Percentiles rank a stretch among this genome's conserved stretches.
phyloP scores from a whole-genome alignment of 2,888 invertebrate genomes.

The Anthrax anthrax region DNA sequence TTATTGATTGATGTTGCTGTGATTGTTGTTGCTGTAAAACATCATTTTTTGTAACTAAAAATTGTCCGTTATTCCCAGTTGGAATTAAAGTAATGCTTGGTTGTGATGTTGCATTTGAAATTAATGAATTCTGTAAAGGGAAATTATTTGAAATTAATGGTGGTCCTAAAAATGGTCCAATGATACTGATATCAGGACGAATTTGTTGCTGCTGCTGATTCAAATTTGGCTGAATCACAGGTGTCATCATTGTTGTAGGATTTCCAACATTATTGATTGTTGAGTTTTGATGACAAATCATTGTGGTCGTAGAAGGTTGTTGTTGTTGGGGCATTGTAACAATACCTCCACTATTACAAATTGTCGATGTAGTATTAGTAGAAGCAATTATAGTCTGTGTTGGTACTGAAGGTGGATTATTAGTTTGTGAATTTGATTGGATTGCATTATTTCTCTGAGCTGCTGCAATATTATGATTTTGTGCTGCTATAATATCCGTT shows the following conservation, averaged over 20 bases:
- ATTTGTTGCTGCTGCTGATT: neutral
- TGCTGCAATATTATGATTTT: no score
- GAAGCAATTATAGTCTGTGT: no score
- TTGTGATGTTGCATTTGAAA: neutral
- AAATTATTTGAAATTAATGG: neutral
- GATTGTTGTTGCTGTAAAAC: neutral
- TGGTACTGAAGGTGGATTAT: no score
- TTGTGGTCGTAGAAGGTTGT: no score
- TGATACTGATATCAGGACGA: neutral
- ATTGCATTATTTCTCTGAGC: no score
- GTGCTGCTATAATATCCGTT: no score
- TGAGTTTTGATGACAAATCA: no score
- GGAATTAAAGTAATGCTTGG: neutral
- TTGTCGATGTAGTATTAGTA: no score
- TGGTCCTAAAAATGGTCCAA: neutral
- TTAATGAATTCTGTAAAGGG: neutral
- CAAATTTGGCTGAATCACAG: no score
- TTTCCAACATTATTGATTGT: neutral
- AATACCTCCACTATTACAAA: neutral
- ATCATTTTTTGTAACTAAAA: neutral
- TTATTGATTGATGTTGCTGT: conserved; percentile 9
- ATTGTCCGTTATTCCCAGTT: neutral
- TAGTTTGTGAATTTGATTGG: no score
- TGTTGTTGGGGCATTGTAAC: no score
- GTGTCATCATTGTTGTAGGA: neutral